Percentiles rank a stretch among this genome's conserved stretches.
Conservation (phyloP, 2,113 vertebrate species). For the Dolichallabes microphthalmus region DNA sequence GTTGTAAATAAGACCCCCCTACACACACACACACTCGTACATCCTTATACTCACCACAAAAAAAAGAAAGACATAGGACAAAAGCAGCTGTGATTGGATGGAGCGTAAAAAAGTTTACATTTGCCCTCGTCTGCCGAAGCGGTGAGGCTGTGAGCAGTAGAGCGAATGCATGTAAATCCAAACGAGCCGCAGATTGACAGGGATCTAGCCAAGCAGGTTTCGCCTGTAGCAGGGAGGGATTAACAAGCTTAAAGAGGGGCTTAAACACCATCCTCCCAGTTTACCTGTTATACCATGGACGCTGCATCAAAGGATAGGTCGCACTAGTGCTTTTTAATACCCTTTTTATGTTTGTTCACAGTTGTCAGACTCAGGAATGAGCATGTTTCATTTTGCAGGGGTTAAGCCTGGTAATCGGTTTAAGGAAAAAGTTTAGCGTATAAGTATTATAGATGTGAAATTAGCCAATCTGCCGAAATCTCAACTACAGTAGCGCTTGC, state of each 20-base stretch:
- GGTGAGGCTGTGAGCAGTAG: constrained; percentile 68
- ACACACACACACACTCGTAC: constrained; percentile 40
- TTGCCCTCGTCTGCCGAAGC: constrained; percentile 60
- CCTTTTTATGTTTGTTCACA: constrained; percentile 69
- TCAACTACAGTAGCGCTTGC: background rate
- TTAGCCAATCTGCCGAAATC: constrained; percentile 15
- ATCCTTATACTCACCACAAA: background rate
- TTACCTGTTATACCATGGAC: constrained; percentile 74
- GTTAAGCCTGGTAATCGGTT: constrained; percentile 52
- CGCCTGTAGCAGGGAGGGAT: constrained; percentile 81
- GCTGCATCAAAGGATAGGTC: constrained; percentile 65
- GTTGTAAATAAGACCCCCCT: constrained; percentile 72
- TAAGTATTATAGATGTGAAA: constrained; percentile 50
- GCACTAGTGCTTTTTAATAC: constrained; percentile 67
- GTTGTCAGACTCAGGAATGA: constrained; percentile 71
- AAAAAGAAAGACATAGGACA: constrained; percentile 46
- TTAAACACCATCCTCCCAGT: constrained; percentile 74
- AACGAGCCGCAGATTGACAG: constrained; percentile 78
- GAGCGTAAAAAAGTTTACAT: constrained; percentile 58
- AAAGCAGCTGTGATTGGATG: constrained; percentile 35
- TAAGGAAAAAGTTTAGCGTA: constrained; percentile 40
- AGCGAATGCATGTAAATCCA: constrained; percentile 79
- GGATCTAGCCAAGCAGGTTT: constrained; percentile 75
- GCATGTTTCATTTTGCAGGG: constrained; percentile 57
- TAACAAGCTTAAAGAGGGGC: constrained; percentile 81